Evolutionary conservation across 2,113 vertebrate species (phyloP).

Genomic region (Corydoras maculifer): DNA sequence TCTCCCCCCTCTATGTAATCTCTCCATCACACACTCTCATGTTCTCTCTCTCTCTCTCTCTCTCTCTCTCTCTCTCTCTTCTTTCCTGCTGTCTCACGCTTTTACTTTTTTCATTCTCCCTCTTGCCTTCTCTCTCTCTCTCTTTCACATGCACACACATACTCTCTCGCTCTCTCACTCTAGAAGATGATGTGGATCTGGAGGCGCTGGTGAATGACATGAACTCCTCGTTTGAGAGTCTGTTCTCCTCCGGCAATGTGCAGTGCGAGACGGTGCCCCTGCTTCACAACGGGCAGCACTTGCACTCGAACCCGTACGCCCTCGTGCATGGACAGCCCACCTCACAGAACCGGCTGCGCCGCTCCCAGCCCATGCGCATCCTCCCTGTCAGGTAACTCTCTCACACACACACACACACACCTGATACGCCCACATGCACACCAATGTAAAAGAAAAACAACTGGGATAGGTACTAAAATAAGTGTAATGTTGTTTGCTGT

Average conservation of each 20-base stretch:
- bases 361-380: constrained; percentile 93
- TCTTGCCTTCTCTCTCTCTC: not conserved
- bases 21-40: too few relatives aligned
- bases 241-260: constrained; percentile 72
- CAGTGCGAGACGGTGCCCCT: constrained; percentile 76
- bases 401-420: not conserved
- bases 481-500: too few relatives aligned
- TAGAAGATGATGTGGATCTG: constrained; percentile 88
- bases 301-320: not conserved
- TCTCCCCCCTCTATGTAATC: too few relatives aligned
- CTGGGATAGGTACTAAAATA: too few relatives aligned
- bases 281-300: constrained; percentile 76
- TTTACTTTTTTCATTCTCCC: too few relatives aligned
- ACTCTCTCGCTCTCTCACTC: constrained; percentile 30
- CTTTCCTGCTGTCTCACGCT: too few relatives aligned
- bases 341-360: constrained; percentile 66
- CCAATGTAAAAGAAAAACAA: too few relatives aligned
- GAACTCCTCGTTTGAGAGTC: constrained; percentile 85
- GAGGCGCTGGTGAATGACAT: constrained; percentile 90
- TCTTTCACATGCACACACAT: not conserved
- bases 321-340: constrained; percentile 39
- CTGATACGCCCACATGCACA: not conserved
- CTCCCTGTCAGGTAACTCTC: constrained; percentile 79
- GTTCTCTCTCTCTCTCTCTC: too few relatives aligned
- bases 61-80: too few relatives aligned